Evolutionary conservation across 1,140 invertebrate genomes (phyloP).

Genomic region (Diorhabda carinulata): DNA sequence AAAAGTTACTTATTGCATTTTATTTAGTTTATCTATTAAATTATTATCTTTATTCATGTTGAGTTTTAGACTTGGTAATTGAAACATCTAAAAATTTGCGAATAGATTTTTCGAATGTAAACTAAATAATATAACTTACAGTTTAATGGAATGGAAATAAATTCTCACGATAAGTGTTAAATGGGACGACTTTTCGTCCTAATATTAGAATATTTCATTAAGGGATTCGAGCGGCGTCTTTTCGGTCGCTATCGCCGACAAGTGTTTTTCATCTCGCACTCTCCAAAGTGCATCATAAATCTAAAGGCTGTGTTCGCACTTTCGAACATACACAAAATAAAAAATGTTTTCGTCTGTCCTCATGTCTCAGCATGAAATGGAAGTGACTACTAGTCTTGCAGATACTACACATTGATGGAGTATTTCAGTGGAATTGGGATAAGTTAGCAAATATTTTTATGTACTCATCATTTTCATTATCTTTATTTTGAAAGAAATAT

Average conservation of each 20-base stretch:
- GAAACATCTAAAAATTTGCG: too few relatives aligned
- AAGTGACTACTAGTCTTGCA: neutral
- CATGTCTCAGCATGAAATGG: neutral
- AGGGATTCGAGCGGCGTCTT: slow-evolving; percentile 21
- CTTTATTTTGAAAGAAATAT: too few relatives aligned
- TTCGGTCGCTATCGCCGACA: slow-evolving; percentile 22
- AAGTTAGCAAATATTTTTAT: too few relatives aligned
- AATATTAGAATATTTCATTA: slow-evolving; percentile 31
- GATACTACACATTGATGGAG: too few relatives aligned
- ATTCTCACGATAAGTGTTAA: slow-evolving; percentile 22
- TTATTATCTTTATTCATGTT: too few relatives aligned
- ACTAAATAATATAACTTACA: too few relatives aligned
- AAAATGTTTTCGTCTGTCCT: neutral
- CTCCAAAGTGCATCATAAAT: slow-evolving; percentile 28
- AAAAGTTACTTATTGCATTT: too few relatives aligned
- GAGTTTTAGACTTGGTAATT: too few relatives aligned
- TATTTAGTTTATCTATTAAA: too few relatives aligned
- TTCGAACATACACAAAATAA: slow-evolving; percentile 12
- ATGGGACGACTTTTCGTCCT: slow-evolving; percentile 24
- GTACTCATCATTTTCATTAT: too few relatives aligned
- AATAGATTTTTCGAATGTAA: neutral
- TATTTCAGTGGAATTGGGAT: too few relatives aligned
- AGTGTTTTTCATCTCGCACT: slow-evolving; percentile 21
- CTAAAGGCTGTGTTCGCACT: slow-evolving; percentile 28
- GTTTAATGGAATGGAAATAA: neutral